A percentile compares a stretch with the other conserved stretches of the same genome.
phyloP scores from a whole-genome alignment of 1,140 invertebrate genomes.

The Zaprionus lachaisei region DNA sequence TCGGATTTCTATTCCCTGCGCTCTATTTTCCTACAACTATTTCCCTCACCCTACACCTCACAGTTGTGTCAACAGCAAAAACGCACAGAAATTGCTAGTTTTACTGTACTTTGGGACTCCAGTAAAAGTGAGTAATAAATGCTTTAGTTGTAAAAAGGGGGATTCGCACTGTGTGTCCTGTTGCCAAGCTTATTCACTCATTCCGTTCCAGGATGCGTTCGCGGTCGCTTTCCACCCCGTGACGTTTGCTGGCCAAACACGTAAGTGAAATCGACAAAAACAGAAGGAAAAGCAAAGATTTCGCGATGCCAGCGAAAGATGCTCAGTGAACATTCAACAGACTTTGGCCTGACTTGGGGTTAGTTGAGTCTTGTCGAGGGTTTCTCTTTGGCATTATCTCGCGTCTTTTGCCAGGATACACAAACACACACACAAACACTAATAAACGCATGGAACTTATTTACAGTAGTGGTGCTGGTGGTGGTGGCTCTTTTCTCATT shows the following conservation, averaged over 20 bases:
- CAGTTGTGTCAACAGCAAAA: conserved; percentile 4
- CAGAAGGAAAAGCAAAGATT: conserved; percentile 52
- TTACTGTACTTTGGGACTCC: conserved; percentile 62
- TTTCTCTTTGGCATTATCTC: conserved; percentile 56
- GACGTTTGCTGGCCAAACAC: conserved; percentile 73
- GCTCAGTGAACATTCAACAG: conserved; percentile 30
- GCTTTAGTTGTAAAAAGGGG: conserved; percentile 15
- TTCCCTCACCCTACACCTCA: not conserved
- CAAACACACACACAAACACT: conserved; percentile 1
- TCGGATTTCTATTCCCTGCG: not conserved
- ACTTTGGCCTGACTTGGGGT: conserved; percentile 47
- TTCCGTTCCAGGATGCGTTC: conserved; percentile 32
- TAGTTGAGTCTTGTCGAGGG: conserved; percentile 52
- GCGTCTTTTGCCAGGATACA: conserved; percentile 56
- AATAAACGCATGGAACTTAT: not conserved
- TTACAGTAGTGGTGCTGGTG: conserved; percentile 28
- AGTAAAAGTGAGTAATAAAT: conserved; percentile 43
- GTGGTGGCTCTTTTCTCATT: conserved; percentile 33
- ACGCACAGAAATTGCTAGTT: conserved; percentile 40
- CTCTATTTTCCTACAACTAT: not conserved
- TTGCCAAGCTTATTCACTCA: conserved; percentile 38
- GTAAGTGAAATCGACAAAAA: conserved; percentile 69
- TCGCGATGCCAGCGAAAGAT: conserved; percentile 45
- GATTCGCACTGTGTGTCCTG: conserved; percentile 24
- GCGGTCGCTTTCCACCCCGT: conserved; percentile 74